Base-by-base conservation (phyloP, 2,797 vertebrate genomes). In the Danio choprae region DNA sequence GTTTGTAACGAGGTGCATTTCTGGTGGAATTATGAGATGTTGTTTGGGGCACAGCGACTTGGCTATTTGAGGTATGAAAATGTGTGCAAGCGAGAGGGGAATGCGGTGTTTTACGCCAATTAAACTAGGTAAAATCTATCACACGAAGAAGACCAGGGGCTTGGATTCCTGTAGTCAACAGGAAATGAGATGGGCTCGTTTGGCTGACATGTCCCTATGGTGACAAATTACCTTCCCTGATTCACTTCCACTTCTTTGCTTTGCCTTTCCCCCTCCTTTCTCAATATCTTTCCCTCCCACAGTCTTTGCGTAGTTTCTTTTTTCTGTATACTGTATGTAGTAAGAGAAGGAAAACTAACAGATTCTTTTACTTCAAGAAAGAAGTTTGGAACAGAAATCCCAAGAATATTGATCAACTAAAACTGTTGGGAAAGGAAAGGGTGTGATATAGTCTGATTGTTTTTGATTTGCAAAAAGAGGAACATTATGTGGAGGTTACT, bases 101-200 rank as follows among this genome's bases (percentile, higher is more conserved):
- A 77, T 43, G 51, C 13, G 16, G 69, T 16, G 63, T 73, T 71
- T 74, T 74, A 60, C 75, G 70, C 92, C 93, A 94, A 93, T 94
- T 94, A 93, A 93, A 93, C 89, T 59, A 74, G 87, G 85, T 81
- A 88, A 93, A 92, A 94, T 94, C 92, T 90, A 94, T 94, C 90
- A 93, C 91, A 87, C 15, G 78, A 80, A 67, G 88, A 79, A 84
- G 87, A 81, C 58, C 84, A 87, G 89, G 90, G 90, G 89, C 91
- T 91, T 88, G 86, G 90, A 90, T 92, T 94, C 92, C 92, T 92
- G 91, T 90, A 91, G 91, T 90, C 90, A 93, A 93, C 92, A 94
- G 92, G 92, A 94, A 94, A 94, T 93, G 91, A 92, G 92, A 92
- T 88, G 87, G 88, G 87, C 90, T 90, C 89, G 90, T 93, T 92